Conservation (phyloP, 2,113 vertebrate genomes). For the Cettia cetti region DNA sequence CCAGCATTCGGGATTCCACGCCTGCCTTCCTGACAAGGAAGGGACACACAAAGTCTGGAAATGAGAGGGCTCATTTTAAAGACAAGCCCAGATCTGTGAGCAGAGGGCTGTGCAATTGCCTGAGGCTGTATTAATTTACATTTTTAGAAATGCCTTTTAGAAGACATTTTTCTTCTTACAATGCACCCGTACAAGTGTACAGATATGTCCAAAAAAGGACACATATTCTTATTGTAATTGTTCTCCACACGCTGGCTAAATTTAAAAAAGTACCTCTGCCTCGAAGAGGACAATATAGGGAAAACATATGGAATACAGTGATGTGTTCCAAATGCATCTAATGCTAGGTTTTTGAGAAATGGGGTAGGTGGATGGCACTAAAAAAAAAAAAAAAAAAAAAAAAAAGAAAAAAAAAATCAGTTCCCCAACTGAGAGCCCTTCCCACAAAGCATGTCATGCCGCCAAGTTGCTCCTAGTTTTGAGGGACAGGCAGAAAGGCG, state of each 20-base stretch:
- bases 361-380: neutral
- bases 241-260: neutral
- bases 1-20: neutral
- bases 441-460: neutral
- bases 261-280: neutral
- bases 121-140: constrained; percentile 24
- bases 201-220: neutral
- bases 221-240: neutral
- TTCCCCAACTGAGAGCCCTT: neutral
- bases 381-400: neutral
- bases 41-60: neutral
- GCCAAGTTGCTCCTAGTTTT: neutral
- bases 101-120: neutral
- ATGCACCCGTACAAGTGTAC: neutral
- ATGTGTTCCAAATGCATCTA: neutral
- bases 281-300: neutral
- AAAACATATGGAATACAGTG: neutral
- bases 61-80: neutral
- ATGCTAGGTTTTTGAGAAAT: neutral
- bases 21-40: neutral
- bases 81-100: neutral
- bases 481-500: neutral
- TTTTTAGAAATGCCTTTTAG: constrained; percentile 11
- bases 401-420: neutral
- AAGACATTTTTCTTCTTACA: neutral